Conservation (phyloP, 2,797 vertebrate genomes). For the Lutjanus campechanus region DNA sequence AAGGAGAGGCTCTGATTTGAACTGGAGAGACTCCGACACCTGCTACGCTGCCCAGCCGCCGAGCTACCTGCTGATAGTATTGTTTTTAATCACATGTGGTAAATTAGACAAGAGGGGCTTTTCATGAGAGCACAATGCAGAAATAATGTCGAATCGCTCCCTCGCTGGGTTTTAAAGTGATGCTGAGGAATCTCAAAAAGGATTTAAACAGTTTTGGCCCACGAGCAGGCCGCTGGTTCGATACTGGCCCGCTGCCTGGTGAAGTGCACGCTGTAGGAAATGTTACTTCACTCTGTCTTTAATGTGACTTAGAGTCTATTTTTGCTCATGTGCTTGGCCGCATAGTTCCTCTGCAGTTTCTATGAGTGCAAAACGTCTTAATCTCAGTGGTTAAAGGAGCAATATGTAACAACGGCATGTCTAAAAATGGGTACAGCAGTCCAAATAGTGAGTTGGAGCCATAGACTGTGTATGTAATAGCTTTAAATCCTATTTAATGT, state of each 20-base stretch:
- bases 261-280: slow-evolving; percentile 28
- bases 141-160: slow-evolving; percentile 5
- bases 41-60: background rate
- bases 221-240: slow-evolving; percentile 16
- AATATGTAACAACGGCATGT: too few relatives aligned
- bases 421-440: too few relatives aligned
- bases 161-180: slow-evolving; percentile 22
- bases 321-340: slow-evolving; percentile 16
- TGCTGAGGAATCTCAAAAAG: slow-evolving; percentile 7
- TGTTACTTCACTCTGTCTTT: slow-evolving; percentile 30
- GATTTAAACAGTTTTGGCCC: background rate
- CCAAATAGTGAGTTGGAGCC: too few relatives aligned
- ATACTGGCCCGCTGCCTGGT: slow-evolving; percentile 23
- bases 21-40: slow-evolving; percentile 21
- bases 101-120: slow-evolving; percentile 31
- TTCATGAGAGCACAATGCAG: background rate
- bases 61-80: slow-evolving; percentile 27
- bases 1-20: slow-evolving; percentile 59
- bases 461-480: too few relatives aligned
- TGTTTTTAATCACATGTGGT: slow-evolving; percentile 45
- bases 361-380: slow-evolving; percentile 24
- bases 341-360: slow-evolving; percentile 10
- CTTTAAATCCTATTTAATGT: too few relatives aligned
- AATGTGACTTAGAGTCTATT: slow-evolving; percentile 44
- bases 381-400: background rate